A percentile compares a stretch with the other conserved stretches of the same genome.
phyloP scores from a whole-genome alignment of 2,888 invertebrate species.

The Drosophila neonasuta region DNA sequence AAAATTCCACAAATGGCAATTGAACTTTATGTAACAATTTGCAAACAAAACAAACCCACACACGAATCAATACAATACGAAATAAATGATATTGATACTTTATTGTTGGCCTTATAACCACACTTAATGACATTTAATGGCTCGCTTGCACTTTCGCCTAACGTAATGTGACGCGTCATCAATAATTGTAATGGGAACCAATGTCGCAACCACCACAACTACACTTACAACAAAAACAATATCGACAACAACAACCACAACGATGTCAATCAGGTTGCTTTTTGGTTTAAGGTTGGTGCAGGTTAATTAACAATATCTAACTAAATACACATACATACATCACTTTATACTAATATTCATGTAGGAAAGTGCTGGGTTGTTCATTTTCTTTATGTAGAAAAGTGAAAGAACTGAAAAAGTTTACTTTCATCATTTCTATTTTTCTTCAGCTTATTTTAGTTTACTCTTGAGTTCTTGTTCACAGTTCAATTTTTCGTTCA shows the following conservation, averaged over 20 bases:
- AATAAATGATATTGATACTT: constrained; percentile 33
- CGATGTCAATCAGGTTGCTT: constrained; percentile 87
- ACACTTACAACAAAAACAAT: constrained; percentile 27
- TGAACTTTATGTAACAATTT: constrained; percentile 26
- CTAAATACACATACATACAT: not conserved
- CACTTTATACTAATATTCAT: not conserved
- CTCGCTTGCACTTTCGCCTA: constrained; percentile 45
- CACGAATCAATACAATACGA: constrained; percentile 1
- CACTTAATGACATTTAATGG: constrained; percentile 58
- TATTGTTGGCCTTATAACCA: constrained; percentile 30
- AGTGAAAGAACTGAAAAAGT: too few relatives aligned
- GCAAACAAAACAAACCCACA: constrained; percentile 15
- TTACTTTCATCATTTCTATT: too few relatives aligned
- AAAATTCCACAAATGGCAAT: constrained; percentile 22
- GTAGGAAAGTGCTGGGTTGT: too few relatives aligned
- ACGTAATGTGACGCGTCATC: constrained; percentile 27
- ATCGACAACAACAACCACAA: constrained; percentile 29
- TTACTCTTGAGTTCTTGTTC: too few relatives aligned
- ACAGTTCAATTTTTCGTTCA: too few relatives aligned
- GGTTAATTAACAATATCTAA: constrained; percentile 34
- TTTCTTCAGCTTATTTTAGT: too few relatives aligned
- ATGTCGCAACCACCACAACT: constrained; percentile 7
- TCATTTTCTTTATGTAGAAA: too few relatives aligned
- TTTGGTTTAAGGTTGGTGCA: constrained; percentile 95
- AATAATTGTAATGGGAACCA: constrained; percentile 32